phyloP scores from a whole-genome alignment of 1,140 invertebrate genomes.

The Manduca sexta region DNA sequence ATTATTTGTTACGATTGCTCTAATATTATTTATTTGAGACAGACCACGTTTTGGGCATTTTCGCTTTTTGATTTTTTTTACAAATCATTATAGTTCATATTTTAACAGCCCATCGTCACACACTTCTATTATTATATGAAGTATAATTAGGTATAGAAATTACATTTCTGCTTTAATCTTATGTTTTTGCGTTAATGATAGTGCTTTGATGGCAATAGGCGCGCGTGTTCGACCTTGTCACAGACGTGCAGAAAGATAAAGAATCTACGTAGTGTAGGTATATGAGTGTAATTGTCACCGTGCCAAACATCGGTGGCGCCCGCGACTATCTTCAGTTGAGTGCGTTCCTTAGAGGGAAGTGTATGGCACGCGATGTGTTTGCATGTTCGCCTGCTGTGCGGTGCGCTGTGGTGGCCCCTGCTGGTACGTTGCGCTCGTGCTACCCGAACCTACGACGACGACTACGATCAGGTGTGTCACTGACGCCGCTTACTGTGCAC shows the following conservation, averaged over 20 bases:
- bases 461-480: conserved; percentile 67
- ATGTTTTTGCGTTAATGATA: background rate
- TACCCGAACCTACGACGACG: conserved; percentile 54
- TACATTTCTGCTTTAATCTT: background rate
- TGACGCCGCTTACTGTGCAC: conserved; percentile 46
- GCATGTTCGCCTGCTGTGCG: conserved; percentile 63
- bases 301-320: conserved; percentile 59
- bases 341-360: conserved; percentile 63
- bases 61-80: too few species aligned
- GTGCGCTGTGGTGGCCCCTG: conserved; percentile 66
- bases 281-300: conserved; percentile 46
- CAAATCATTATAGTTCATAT: too few species aligned
- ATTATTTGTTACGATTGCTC: too few species aligned
- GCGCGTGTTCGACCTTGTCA: conserved; percentile 28
- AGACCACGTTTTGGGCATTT: too few species aligned
- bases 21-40: too few species aligned
- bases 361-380: conserved; percentile 68
- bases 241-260: conserved; percentile 52
- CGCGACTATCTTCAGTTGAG: conserved; percentile 62
- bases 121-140: too few species aligned
- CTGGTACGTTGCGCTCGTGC: conserved; percentile 57
- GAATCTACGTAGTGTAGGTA: conserved; percentile 24
- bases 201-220: background rate
- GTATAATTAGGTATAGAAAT: too few species aligned
- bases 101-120: too few species aligned